A percentile compares a stretch with the other conserved stretches of the same genome.
phyloP scores from a whole-genome alignment of 1,140 invertebrate genomes.

The Heliconius hewitsoni region DNA sequence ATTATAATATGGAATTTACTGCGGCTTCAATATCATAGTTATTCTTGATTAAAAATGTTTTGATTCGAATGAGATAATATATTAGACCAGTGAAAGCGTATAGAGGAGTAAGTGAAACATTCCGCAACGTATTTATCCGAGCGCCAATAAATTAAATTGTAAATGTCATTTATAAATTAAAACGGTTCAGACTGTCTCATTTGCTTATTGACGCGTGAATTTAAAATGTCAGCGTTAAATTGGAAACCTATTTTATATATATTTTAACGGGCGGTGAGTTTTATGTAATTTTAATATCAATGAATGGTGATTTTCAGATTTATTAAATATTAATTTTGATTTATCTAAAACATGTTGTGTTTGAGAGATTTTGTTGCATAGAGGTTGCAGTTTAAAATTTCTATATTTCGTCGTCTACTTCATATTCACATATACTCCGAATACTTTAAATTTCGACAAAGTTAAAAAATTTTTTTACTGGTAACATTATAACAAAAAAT shows the following conservation, averaged over 20 bases:
- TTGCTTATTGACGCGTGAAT: constrained; percentile 26
- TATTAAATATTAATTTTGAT: background rate
- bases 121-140: constrained; percentile 17
- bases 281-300: background rate
- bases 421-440: too few species aligned
- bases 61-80: constrained; percentile 4
- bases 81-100: constrained; percentile 2
- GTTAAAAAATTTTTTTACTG: too few species aligned
- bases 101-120: constrained; percentile 22
- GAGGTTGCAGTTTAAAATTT: too few species aligned
- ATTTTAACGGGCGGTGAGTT: background rate
- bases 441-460: too few species aligned
- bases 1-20: too few species aligned
- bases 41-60: too few species aligned
- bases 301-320: background rate
- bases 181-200: constrained; percentile 14
- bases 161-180: constrained; percentile 31
- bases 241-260: background rate
- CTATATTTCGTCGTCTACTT: too few species aligned
- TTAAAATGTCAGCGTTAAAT: constrained; percentile 15
- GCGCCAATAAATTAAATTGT: constrained; percentile 26
- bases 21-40: too few species aligned
- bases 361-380: too few species aligned
- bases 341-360: background rate
- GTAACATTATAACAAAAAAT: too few species aligned